phyloP scores from a whole-genome alignment of 2,113 vertebrate genomes.

The Petrocephalus microphthalmus region DNA sequence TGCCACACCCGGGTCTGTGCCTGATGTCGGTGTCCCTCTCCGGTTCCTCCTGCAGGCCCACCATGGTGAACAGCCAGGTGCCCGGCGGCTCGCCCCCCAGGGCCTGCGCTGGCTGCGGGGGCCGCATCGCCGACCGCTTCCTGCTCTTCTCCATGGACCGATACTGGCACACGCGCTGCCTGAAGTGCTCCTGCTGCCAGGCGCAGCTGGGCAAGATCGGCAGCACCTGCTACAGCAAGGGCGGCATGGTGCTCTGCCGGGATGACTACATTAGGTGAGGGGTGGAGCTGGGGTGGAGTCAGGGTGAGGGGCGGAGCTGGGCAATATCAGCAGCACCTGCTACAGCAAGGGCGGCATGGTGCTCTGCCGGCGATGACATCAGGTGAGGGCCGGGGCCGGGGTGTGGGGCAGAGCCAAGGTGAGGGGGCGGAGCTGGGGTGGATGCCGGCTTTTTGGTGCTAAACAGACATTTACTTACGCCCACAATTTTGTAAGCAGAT shows the following conservation, averaged over 20 bases:
- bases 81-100: conserved; percentile 46
- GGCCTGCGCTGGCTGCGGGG: conserved; percentile 65
- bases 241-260: conserved; percentile 72
- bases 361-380: too few species aligned
- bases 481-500: too few species aligned
- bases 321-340: too few species aligned
- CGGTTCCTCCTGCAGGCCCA: conserved; percentile 31
- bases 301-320: background rate
- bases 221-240: conserved; percentile 72
- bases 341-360: too few species aligned
- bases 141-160: conserved; percentile 73
- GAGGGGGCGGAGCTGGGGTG: too few species aligned
- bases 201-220: conserved; percentile 70
- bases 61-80: conserved; percentile 67
- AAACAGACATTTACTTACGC: too few species aligned
- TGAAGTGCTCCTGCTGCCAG: conserved; percentile 73
- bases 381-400: too few species aligned
- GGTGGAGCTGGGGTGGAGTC: background rate
- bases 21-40: background rate
- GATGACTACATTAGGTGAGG: conserved; percentile 70
- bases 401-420: too few species aligned
- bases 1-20: background rate
- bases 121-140: conserved; percentile 65
- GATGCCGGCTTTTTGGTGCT: too few species aligned
- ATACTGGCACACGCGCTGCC: conserved; percentile 71